Base-by-base conservation (phyloP, 2,888 invertebrate genomes). In the Plebejus anna region DNA sequence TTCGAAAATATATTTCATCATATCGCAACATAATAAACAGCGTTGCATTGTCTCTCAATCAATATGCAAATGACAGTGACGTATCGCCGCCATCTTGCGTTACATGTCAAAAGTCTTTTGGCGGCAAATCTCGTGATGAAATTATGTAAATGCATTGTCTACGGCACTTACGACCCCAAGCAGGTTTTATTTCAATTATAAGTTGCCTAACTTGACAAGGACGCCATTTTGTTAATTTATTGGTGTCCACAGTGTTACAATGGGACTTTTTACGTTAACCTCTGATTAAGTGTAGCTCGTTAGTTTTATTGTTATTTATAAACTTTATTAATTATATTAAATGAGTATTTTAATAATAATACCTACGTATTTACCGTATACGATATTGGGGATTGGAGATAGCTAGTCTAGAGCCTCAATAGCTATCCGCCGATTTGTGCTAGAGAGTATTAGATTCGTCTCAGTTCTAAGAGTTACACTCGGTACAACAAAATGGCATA, bases 211-310 rank as follows among this genome's bases (percentile, higher is more conserved):
- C 71, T 38, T 22, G 9, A 72, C 72, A 72, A 72, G 72, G 72
- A 72, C 72, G 72, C 47, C n/a, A 72, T 72, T 22, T 72, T 72
- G 72, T 72, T 11, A 72, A 72, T 72, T 42, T 47, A 72, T 72
- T 72, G 47, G 47, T 22, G 11, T 72, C 5, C 47, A 72, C 42
- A 47, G 22, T 72, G 28, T 47, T 47, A 47, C 1, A 42, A 2
- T 42, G 42, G 72, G 47, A 28, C 47, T 42, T 38, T 36, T 38
- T n/a, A 47, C 47, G 47, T 47, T 72, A 72, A 28, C 28, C 42
- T 47, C 9, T 72, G 71, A 42, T 72, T 32, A 66, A 66, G 28
- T 28, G 32, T 22, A 32, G 32, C 11, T 66, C 32, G 66, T 32
- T 66, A 28, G 11, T 32, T 28, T 32, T 32, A 66, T 28, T 13